Evolutionary conservation across 2,888 invertebrate genomes (phyloP).

Genomic region (Amphipoea lucens): DNA sequence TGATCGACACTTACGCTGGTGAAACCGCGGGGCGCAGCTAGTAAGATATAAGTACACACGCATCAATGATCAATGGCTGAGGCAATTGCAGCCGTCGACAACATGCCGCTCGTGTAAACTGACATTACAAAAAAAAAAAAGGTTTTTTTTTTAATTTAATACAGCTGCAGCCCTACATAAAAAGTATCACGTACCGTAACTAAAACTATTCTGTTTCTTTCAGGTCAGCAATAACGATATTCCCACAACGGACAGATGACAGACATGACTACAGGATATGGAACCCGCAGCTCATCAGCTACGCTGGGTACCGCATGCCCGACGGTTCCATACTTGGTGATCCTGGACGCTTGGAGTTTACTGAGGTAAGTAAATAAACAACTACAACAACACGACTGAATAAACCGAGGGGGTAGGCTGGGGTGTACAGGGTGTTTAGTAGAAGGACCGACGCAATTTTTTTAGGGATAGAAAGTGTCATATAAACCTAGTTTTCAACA

Average conservation of each 20-base stretch:
- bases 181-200: not conserved
- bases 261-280: slow-evolving; percentile 97
- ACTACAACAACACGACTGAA: too few relatives aligned
- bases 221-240: slow-evolving; percentile 98
- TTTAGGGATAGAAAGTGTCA: too few relatives aligned
- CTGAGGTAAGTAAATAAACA: slow-evolving; percentile 93
- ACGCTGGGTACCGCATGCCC: slow-evolving; percentile 96
- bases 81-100: not conserved
- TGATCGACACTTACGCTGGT: too few relatives aligned
- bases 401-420: too few relatives aligned
- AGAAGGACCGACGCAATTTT: too few relatives aligned
- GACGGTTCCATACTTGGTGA: slow-evolving; percentile 96
- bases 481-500: too few relatives aligned
- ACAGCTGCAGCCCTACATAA: not conserved
- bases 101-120: not conserved
- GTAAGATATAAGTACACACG: too few relatives aligned
- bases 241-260: slow-evolving; percentile 97
- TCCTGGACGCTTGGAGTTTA: slow-evolving; percentile 96
- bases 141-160: not conserved
- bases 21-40: too few relatives aligned
- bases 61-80: not conserved
- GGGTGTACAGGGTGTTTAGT: not conserved
- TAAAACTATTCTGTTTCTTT: slow-evolving; percentile 40
- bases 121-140: not conserved
- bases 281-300: slow-evolving; percentile 97